These are phyloP conservation scores for Amphipoea oculea DNA, from an alignment of 2,888 invertebrate species.

Conservation along the genomic window DNA sequence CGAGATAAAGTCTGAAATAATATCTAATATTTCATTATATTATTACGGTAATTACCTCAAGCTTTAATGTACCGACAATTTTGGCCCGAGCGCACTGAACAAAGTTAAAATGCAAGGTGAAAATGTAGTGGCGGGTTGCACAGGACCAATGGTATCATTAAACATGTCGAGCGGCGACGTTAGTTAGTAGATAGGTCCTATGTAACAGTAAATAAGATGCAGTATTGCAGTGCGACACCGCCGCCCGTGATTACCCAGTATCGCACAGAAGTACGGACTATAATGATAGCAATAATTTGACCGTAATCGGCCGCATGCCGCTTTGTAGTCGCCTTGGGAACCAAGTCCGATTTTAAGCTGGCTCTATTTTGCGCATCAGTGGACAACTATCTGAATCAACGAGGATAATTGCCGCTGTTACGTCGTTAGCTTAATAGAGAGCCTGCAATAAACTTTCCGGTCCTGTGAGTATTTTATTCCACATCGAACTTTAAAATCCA, in stretches of 20 bases:
- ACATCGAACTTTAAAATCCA: conserved; percentile 56
- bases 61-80: conserved; percentile 42
- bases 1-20: conserved; percentile 30
- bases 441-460: conserved; percentile 67
- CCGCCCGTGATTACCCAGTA: conserved; percentile 81
- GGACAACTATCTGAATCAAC: conserved; percentile 86
- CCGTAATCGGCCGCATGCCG: conserved; percentile 87
- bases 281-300: conserved; percentile 90
- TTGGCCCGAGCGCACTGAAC: conserved; percentile 30
- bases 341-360: conserved; percentile 86
- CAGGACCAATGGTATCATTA: conserved; percentile 60
- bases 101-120: conserved; percentile 59
- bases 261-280: conserved; percentile 79
- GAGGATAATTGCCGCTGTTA: conserved; percentile 81
- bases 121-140: conserved; percentile 54
- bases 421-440: conserved; percentile 77
- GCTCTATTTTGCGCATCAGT: conserved; percentile 86
- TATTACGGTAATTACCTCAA: conserved; percentile 27
- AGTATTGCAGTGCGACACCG: conserved; percentile 77
- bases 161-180: conserved; percentile 50
- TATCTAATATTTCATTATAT: conserved; percentile 47
- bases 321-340: conserved; percentile 88
- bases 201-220: conserved; percentile 75
- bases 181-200: conserved; percentile 65
- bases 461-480: conserved; percentile 56